Conservation (phyloP, 2,113 vertebrate species). For the Plecotus auritus region DNA sequence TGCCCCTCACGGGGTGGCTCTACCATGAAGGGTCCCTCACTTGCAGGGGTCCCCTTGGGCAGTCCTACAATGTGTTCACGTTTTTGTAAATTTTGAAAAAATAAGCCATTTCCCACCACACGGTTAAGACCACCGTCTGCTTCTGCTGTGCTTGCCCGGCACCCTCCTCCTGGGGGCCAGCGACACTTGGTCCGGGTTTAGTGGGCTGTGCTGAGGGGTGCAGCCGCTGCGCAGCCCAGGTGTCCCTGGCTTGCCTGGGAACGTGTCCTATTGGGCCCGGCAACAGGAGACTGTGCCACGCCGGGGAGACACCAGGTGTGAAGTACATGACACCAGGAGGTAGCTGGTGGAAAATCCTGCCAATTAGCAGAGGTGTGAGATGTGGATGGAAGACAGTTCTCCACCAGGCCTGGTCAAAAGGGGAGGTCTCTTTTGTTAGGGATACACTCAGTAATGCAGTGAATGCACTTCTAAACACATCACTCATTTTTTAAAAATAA, state of each 20-base stretch:
- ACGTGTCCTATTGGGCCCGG: neutral
- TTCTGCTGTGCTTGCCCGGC: neutral
- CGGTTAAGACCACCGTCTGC: neutral
- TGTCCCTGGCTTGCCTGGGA: neutral
- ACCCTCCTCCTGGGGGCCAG: neutral
- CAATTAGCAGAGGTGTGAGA: neutral
- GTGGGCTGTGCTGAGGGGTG: accelerated
- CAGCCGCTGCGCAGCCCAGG: neutral
- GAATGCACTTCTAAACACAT: neutral
- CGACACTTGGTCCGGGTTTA: too few relatives aligned
- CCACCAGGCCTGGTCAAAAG: too few relatives aligned
- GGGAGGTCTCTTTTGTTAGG: neutral
- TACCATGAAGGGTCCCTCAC: too few relatives aligned
- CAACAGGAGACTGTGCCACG: neutral
- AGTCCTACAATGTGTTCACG: neutral
- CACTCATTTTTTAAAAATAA: neutral
- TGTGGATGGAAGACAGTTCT: neutral
- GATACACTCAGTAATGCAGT: neutral
- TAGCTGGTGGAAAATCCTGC: neutral
- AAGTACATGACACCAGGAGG: neutral
- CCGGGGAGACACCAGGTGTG: neutral
- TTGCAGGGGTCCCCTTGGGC: neutral
- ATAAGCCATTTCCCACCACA: neutral
- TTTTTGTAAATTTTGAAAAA: neutral
- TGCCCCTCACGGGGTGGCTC: too few relatives aligned